Conservation (phyloP, 2,797 vertebrate species). For the Pangasius sanitwongsei region DNA sequence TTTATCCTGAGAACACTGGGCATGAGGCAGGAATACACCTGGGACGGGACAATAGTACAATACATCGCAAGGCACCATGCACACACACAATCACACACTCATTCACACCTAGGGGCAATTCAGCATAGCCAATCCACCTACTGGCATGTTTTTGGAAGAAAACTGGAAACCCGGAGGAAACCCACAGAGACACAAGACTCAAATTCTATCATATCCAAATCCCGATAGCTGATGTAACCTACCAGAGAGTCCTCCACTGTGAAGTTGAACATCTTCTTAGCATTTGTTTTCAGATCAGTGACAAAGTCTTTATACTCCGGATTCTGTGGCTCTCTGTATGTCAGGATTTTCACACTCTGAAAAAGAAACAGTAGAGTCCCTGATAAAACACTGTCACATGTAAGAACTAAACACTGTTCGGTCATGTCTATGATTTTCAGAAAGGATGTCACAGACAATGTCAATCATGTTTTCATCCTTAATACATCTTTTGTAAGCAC, state of each 20-base stretch:
- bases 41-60: not conserved
- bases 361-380: conserved; percentile 21
- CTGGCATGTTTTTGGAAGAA: not conserved
- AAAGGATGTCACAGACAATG: not conserved
- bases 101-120: not conserved
- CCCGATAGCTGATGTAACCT: conserved; percentile 51
- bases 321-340: conserved; percentile 87
- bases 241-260: conserved; percentile 86
- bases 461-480: not conserved
- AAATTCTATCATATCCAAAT: conserved; percentile 8
- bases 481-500: not conserved
- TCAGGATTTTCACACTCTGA: conserved; percentile 92
- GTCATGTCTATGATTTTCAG: not conserved
- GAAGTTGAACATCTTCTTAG: conserved; percentile 82
- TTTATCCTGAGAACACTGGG: not conserved
- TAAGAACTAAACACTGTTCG: not conserved
- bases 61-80: not conserved
- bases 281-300: conserved; percentile 73
- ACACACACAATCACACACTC: not conserved
- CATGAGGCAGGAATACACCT: not conserved
- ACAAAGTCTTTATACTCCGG: conserved; percentile 84
- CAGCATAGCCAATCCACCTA: too few relatives aligned
- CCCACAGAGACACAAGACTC: not conserved
- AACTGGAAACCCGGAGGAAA: not conserved
- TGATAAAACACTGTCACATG: not conserved